phyloP scores from a whole-genome alignment of 1,140 invertebrate species.

The Philopotamus ludificatus region DNA sequence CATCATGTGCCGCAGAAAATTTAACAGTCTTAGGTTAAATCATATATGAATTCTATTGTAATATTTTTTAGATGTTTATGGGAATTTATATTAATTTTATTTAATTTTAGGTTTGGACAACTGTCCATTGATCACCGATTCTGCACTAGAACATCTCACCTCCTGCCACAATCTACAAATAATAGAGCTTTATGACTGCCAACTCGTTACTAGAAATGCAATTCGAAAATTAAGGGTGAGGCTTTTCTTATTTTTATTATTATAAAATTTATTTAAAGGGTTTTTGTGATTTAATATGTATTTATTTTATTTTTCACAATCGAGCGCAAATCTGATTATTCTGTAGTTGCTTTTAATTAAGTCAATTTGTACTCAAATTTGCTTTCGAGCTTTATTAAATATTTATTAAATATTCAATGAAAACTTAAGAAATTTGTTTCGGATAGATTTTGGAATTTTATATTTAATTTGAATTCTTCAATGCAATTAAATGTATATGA shows the following conservation, averaged over 20 bases:
- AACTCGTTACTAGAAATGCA: slow-evolving; percentile 93
- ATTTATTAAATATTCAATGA: no score
- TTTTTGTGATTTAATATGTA: slow-evolving; percentile 7
- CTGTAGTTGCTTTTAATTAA: no score
- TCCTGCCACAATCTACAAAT: slow-evolving; percentile 93
- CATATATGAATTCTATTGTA: no score
- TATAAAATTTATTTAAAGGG: slow-evolving; percentile 12
- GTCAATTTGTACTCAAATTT: no score
- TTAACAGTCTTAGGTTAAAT: slow-evolving; percentile 78
- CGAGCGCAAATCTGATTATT: no score
- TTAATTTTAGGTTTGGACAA: slow-evolving; percentile 81
- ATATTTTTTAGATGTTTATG: not conserved
- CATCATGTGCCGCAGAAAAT: slow-evolving; percentile 88
- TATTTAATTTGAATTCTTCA: no score
- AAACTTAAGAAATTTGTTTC: no score
- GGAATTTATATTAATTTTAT: slow-evolving; percentile 9
- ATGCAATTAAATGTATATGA: no score
- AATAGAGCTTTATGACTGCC: slow-evolving; percentile 98
- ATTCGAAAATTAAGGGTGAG: slow-evolving; percentile 91
- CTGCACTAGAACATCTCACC: slow-evolving; percentile 92
- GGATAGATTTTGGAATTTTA: no score
- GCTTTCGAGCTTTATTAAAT: no score
- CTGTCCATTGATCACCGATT: slow-evolving; percentile 97
- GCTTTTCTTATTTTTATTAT: slow-evolving; percentile 5
- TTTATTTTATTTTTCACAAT: not conserved